Base-by-base conservation (phyloP, 2,797 vertebrate genomes). In the Pipistrellus pygmaeus region DNA sequence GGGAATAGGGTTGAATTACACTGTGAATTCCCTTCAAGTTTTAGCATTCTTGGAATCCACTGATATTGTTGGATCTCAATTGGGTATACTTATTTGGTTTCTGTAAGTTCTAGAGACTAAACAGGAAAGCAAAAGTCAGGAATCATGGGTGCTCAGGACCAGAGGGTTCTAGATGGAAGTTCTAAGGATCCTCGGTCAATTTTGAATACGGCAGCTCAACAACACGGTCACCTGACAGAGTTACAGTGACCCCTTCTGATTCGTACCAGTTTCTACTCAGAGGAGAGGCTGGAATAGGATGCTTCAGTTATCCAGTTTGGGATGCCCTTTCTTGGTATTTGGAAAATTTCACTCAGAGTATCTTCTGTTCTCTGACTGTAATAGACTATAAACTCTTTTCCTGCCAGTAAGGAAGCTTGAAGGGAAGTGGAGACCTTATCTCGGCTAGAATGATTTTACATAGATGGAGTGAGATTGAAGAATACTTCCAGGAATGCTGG, bases 1-100 rank as follows among this genome's bases (percentile, higher is more conserved):
- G 21, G 21, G 35, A 62, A 44, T 25, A 57, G 17, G 30, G 78
- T 46, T 51, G 6, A 73, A 75, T 62, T 66, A 14, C 20, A 83
- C 30, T 44, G 46, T 27, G 12, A 91, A 82, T 35, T 64, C 14
- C 23, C 53, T 27, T 93, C 13, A 23, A 62, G 46, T 73, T 57
- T 85, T 69, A 78, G 77, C 18, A 14, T 88, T 94, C 23, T 68
- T 93, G 57, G 21, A 72, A 89, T 84, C 46, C 84, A 84, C 32
- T 8, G 5, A 57, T 86, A 84, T 92, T 88, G 72, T 73, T 89
- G 38, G 80, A 66, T 71, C 83, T 86, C 11, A 94, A 41, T 17
- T 83, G 38, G 11, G 11, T 51, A 38, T 25, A 51, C 64, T 77
- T 75, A 18, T 44, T 68, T 91, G n/a, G 12, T 17, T 89, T 88